phyloP scores from a whole-genome alignment of 2,888 invertebrate species.

The Anorthoa munda region DNA sequence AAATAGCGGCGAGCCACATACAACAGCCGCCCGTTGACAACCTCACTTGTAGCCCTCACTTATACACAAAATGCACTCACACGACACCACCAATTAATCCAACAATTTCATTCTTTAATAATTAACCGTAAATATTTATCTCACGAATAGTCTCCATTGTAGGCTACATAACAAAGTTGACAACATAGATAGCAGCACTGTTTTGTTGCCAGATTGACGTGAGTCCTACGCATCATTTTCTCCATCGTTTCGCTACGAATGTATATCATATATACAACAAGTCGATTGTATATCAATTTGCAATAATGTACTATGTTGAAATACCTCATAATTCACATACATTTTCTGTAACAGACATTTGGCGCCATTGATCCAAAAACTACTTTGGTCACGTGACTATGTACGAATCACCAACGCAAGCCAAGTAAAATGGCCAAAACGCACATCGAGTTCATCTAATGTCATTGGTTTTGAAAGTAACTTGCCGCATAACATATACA shows the following conservation, averaged over 20 bases:
- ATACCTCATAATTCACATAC: constrained; percentile 83
- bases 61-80: constrained; percentile 74
- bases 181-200: constrained; percentile 95
- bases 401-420: constrained; percentile 91
- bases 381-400: constrained; percentile 90
- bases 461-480: constrained; percentile 89
- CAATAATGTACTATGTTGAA: constrained; percentile 69
- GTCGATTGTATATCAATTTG: constrained; percentile 70
- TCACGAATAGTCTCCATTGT: constrained; percentile 92
- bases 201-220: constrained; percentile 91
- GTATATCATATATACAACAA: constrained; percentile 68
- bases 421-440: constrained; percentile 91
- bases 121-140: constrained; percentile 92
- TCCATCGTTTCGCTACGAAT: constrained; percentile 71
- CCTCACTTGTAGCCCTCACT: constrained; percentile 43
- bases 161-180: constrained; percentile 92
- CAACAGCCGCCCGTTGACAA: constrained; percentile 27
- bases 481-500: constrained; percentile 85
- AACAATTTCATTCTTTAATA: constrained; percentile 81
- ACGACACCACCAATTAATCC: constrained; percentile 67
- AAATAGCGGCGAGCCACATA: constrained; percentile 68
- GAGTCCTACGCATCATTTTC: constrained; percentile 87
- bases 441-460: constrained; percentile 90
- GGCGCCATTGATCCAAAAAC: constrained; percentile 91
- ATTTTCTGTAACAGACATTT: constrained; percentile 90